These are phyloP conservation scores for Cryptomyrus ogoouensis DNA, from an alignment of 2,113 vertebrate genomes.

Conservation along the genomic window DNA sequence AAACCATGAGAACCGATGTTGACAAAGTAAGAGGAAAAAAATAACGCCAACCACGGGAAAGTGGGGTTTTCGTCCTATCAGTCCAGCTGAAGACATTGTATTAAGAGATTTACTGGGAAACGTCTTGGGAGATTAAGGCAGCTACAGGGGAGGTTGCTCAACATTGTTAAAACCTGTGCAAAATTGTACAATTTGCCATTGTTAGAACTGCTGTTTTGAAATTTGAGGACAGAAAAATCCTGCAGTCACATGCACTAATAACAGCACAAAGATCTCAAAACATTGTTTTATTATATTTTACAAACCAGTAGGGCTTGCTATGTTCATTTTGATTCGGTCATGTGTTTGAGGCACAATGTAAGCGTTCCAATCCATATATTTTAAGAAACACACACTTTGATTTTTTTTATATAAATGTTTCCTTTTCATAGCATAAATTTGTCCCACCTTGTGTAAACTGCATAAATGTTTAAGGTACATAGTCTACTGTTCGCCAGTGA, in stretches of 20 bases:
- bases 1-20: background rate
- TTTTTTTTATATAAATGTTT: background rate
- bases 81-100: conserved; percentile 30
- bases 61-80: background rate
- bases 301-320: background rate
- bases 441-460: background rate
- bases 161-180: background rate
- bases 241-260: background rate
- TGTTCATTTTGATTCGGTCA: background rate
- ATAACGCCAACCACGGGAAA: background rate
- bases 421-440: background rate
- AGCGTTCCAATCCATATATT: background rate
- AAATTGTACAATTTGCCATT: background rate
- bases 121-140: conserved; percentile 44
- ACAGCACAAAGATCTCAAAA: background rate
- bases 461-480: background rate
- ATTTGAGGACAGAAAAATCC: background rate
- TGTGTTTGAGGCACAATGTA: background rate
- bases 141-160: background rate
- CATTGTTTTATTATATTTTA: background rate
- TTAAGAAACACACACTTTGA: background rate
- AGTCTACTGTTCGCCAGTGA: background rate
- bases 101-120: conserved; percentile 29
- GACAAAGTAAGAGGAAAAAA: background rate
- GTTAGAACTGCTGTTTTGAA: background rate